These are phyloP conservation scores for Apteryx mantelli DNA, from an alignment of 2,113 vertebrate genomes.

Conservation along the genomic window DNA sequence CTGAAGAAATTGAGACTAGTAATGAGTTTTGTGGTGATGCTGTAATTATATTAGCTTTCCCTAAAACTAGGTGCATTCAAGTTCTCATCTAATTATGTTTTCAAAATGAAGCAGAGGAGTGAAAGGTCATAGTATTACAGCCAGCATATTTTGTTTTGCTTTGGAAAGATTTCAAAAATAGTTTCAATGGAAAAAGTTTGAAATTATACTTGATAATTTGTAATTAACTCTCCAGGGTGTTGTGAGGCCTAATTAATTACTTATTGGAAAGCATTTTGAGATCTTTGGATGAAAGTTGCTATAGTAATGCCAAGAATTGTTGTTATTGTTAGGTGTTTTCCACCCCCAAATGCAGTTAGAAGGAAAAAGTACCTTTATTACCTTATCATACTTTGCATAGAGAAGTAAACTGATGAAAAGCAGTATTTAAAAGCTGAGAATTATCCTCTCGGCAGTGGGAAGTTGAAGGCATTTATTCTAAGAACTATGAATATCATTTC, in stretches of 20 bases:
- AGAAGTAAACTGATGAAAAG: constrained; percentile 22
- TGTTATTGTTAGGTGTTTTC: constrained; percentile 13
- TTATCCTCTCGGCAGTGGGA: constrained; percentile 27
- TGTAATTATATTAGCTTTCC: constrained; percentile 36
- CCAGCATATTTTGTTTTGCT: constrained; percentile 49
- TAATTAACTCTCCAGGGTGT: constrained; percentile 68
- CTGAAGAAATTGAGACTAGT: not conserved
- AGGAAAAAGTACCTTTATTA: constrained; percentile 44
- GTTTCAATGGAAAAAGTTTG: constrained; percentile 47
- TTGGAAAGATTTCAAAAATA: constrained; percentile 52
- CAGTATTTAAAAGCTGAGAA: constrained; percentile 28
- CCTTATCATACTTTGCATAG: constrained; percentile 37
- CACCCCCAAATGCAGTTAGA: constrained; percentile 21
- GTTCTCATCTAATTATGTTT: constrained; percentile 52
- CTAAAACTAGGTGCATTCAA: constrained; percentile 12
- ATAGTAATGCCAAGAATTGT: constrained; percentile 47
- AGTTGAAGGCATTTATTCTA: constrained; percentile 12
- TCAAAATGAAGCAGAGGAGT: not conserved
- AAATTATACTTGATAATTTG: constrained; percentile 57
- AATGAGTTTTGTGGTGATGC: constrained; percentile 29
- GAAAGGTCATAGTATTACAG: constrained; percentile 33
- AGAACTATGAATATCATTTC: constrained; percentile 52
- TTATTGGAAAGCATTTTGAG: constrained; percentile 56
- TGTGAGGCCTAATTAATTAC: constrained; percentile 69
- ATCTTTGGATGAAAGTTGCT: constrained; percentile 53